These are phyloP conservation scores for Zaprionus tsacasi DNA, from an alignment of 1,140 invertebrate species.

Conservation along the genomic window DNA sequence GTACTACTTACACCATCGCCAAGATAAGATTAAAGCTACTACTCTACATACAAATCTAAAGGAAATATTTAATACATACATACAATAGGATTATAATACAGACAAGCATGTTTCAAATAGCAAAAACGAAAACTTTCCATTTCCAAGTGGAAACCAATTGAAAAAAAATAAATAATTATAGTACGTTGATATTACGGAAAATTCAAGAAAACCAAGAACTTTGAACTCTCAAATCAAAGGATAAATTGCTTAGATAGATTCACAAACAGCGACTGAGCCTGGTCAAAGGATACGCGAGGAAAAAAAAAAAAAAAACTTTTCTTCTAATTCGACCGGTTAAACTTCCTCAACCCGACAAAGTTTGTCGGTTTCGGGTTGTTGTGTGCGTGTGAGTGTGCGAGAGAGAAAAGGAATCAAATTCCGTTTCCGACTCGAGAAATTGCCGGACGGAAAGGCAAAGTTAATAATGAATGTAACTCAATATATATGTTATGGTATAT, in stretches of 20 bases:
- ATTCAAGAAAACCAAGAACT: not conserved
- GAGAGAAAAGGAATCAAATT: not conserved
- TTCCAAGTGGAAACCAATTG: not conserved
- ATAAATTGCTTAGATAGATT: not conserved
- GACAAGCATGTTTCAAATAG: not conserved
- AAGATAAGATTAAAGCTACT: slow-evolving; percentile 42
- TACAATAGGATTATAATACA: not conserved
- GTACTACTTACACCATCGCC: slow-evolving; percentile 21
- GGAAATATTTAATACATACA: not conserved
- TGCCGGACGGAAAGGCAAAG: slow-evolving; percentile 4
- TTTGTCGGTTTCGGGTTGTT: slow-evolving; percentile 2
- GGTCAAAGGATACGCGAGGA: not conserved
- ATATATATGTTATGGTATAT: not conserved
- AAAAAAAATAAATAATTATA: not conserved
- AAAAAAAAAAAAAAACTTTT: not conserved
- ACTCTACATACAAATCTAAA: not conserved
- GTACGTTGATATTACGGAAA: not conserved
- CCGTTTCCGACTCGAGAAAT: not conserved
- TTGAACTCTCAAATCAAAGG: not conserved
- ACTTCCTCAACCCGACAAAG: slow-evolving; percentile 2
- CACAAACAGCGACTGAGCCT: not conserved
- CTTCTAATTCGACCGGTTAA: not conserved
- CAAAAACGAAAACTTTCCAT: not conserved
- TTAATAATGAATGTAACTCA: not conserved
- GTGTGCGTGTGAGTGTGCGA: not conserved